phyloP scores from a whole-genome alignment of 2,113 vertebrate species.

The Oenanthe melanoleuca region DNA sequence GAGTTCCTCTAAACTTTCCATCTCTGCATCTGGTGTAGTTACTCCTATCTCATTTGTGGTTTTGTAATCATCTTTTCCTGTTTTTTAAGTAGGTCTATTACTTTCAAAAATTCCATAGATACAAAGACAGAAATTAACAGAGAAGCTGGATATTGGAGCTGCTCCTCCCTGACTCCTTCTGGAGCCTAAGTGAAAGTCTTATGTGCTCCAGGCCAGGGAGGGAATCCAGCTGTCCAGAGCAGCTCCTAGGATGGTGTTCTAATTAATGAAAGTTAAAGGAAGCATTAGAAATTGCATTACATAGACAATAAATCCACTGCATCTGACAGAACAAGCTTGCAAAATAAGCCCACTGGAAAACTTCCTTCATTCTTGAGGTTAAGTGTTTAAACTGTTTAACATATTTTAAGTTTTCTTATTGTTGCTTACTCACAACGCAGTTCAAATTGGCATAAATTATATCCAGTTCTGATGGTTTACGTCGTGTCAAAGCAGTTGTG shows the following conservation, averaged over 20 bases:
- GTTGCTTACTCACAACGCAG: not conserved
- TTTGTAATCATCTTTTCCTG: constrained; percentile 23
- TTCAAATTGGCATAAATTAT: not conserved
- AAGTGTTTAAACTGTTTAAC: not conserved
- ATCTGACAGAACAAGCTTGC: constrained; percentile 25
- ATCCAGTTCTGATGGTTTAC: not conserved
- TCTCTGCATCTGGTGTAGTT: constrained; percentile 7
- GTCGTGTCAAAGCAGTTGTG: not conserved
- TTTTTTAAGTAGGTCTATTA: constrained; percentile 19
- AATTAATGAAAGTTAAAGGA: constrained; percentile 3
- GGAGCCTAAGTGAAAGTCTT: not conserved
- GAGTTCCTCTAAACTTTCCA: constrained; percentile 27
- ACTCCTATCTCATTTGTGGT: constrained; percentile 43
- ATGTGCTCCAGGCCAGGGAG: not conserved
- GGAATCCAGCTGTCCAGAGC: not conserved
- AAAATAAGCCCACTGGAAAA: constrained; percentile 24
- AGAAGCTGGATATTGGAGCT: not conserved
- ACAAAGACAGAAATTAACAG: not conserved
- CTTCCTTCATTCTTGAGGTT: constrained; percentile 38
- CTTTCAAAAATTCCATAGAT: not conserved
- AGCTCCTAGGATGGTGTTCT: not conserved
- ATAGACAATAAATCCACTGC: not conserved
- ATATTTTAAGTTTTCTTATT: constrained; percentile 25
- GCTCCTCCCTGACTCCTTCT: not conserved
- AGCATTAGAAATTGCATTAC: not conserved